Base-by-base conservation (phyloP, 2,888 invertebrate genomes). In the Troides helena region DNA sequence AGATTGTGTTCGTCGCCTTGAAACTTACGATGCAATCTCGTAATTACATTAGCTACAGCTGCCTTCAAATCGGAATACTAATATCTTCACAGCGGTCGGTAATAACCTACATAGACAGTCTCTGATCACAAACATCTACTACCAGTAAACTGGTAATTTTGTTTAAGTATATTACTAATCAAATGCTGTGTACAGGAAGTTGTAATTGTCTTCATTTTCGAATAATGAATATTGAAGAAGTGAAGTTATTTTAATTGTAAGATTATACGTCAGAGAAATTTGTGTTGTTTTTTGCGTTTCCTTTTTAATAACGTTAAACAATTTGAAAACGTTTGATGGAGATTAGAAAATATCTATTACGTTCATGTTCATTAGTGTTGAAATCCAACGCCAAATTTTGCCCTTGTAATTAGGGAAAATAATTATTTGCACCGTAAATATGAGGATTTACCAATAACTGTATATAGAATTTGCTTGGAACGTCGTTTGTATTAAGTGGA, bases 291-390 rank as follows among this genome's bases (percentile, higher is more conserved):
- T 59, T 66, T 69, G 72, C 71, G 78, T 80, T 79, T 77, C 75
- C 77, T 78, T 79, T 74, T 73, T 76, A 81, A 83, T 80, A 78
- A 82, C 78, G 80, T 80, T 76, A 77, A 46, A 78, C 79, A 77
- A 86, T 86, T 85, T 84, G 30, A 77, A 79, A 77, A 78, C 82
- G 83, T 85, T 81, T 83, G 77, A 56, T 77, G 78, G 78, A 85
- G 85, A 85, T 89, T 85, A 86, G 87, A 89, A 89, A 91, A 88
- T 92, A 91, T 92, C 90, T 84, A 81, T 92, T 90, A 87, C 92
- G 81, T 88, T 83, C 88, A 82, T 84, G 87, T 88, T 92, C 92
- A 90, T 92, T 92, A 92, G 84, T 84, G 81, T 72, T 81, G 88
- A 85, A 90, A 91, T 76, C 75, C 73, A 82, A 87, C 75, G 78